Evolutionary conservation across 1,140 invertebrate species (phyloP).

Genomic region (Arion vulgaris): DNA sequence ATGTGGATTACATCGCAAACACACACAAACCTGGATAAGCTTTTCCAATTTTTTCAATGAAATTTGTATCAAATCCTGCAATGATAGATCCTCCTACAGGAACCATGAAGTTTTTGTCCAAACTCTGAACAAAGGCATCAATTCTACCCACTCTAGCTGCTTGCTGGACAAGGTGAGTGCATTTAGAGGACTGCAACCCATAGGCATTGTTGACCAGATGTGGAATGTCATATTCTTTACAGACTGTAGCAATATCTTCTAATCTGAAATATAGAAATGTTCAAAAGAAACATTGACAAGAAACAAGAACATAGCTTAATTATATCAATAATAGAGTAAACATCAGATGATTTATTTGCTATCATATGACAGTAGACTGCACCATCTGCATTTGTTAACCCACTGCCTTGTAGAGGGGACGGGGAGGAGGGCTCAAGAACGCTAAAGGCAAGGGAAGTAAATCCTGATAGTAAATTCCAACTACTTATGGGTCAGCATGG

Average conservation of each 20-base stretch:
- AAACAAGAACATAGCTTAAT: too few relatives aligned
- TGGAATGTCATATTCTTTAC: constrained; percentile 80
- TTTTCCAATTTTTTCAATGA: constrained; percentile 81
- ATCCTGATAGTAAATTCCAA: too few relatives aligned
- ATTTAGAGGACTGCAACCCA: constrained; percentile 84
- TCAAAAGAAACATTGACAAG: background rate
- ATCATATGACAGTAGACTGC: too few relatives aligned
- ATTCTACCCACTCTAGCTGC: constrained; percentile 78
- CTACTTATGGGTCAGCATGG: too few relatives aligned
- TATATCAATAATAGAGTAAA: too few relatives aligned
- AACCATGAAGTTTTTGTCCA: constrained; percentile 91
- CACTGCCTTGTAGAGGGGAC: too few relatives aligned
- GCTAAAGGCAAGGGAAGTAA: too few relatives aligned
- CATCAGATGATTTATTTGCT: too few relatives aligned
- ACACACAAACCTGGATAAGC: constrained; percentile 80
- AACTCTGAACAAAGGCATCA: constrained; percentile 88
- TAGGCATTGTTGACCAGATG: constrained; percentile 93
- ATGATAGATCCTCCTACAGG: constrained; percentile 90
- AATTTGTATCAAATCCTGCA: constrained; percentile 81
- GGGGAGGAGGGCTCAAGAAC: too few relatives aligned
- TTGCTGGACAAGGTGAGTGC: constrained; percentile 83
- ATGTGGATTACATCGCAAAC: too few relatives aligned
- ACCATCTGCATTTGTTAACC: too few relatives aligned
- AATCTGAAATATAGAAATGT: constrained; percentile 56
- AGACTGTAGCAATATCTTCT: constrained; percentile 77